Evolutionary conservation across 2,797 vertebrate species (phyloP).

Genomic region (Neomorphus geoffroyi): DNA sequence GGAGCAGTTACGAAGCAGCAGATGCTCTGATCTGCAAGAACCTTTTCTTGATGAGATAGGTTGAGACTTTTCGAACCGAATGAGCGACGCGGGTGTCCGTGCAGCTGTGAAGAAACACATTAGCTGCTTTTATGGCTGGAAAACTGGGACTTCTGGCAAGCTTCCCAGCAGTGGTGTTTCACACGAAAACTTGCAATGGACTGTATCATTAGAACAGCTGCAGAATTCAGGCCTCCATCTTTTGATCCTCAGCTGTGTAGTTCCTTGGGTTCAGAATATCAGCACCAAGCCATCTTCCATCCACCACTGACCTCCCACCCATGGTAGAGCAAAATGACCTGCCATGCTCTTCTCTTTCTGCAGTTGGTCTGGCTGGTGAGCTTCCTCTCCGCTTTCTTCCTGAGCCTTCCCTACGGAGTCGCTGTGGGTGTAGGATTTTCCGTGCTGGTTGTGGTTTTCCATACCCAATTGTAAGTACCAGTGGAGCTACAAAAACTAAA

Average conservation of each 20-base stretch:
- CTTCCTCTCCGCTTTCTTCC: slow-evolving; percentile 90
- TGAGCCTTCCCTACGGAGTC: slow-evolving; percentile 90
- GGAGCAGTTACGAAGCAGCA: neutral
- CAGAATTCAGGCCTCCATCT: neutral
- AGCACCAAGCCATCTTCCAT: neutral
- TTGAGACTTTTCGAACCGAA: neutral
- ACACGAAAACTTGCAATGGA: neutral
- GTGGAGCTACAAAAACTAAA: accelerated
- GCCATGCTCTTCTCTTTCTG: neutral
- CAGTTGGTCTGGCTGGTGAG: slow-evolving; percentile 93
- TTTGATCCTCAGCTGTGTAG: neutral
- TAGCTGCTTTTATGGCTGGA: neutral
- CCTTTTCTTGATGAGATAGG: neutral
- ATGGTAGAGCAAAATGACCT: accelerated
- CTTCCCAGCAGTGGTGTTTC: neutral
- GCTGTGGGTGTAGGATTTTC: slow-evolving; percentile 91
- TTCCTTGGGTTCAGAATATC: neutral
- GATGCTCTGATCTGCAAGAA: neutral
- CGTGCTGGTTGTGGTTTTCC: slow-evolving; percentile 89
- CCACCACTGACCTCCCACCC: neutral
- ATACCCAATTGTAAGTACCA: slow-evolving; percentile 91
- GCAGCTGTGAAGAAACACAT: neutral
- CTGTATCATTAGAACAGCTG: neutral
- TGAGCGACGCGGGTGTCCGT: accelerated
- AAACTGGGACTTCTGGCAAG: neutral